Evolutionary conservation across 2,797 vertebrate species (phyloP).

Genomic region (Sebastes taczanowskii): DNA sequence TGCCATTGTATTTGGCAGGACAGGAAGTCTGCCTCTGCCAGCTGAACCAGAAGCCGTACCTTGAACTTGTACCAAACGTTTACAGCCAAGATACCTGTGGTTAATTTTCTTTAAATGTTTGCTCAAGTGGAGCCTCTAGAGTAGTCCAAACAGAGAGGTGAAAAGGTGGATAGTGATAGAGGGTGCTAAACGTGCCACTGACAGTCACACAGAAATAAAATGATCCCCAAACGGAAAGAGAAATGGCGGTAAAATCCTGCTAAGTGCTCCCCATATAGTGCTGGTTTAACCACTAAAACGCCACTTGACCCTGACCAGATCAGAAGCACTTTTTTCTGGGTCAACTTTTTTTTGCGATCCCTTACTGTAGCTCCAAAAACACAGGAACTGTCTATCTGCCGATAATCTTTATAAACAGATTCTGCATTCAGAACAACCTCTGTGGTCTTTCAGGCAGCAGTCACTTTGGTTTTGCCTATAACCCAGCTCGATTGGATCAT

Average conservation of each 20-base stretch:
- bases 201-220: not conserved
- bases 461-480: not conserved
- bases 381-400: not conserved
- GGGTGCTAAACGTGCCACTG: not conserved
- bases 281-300: not conserved
- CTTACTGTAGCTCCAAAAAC: not conserved
- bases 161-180: not conserved
- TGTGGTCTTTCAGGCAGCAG: not conserved
- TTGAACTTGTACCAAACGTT: too few species aligned
- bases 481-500: not conserved
- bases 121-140: too few species aligned
- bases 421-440: too few species aligned
- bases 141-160: not conserved
- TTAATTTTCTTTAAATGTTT: not conserved
- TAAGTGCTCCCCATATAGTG: too few species aligned
- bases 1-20: not conserved
- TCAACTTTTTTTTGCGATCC: too few species aligned
- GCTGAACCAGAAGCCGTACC: not conserved
- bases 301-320: not conserved
- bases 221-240: not conserved
- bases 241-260: not conserved
- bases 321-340: not conserved
- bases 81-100: not conserved
- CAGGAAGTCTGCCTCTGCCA: not conserved
- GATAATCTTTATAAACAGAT: too few species aligned